phyloP scores from a whole-genome alignment of 2,113 vertebrate species.

The Crotophaga sulcirostris region DNA sequence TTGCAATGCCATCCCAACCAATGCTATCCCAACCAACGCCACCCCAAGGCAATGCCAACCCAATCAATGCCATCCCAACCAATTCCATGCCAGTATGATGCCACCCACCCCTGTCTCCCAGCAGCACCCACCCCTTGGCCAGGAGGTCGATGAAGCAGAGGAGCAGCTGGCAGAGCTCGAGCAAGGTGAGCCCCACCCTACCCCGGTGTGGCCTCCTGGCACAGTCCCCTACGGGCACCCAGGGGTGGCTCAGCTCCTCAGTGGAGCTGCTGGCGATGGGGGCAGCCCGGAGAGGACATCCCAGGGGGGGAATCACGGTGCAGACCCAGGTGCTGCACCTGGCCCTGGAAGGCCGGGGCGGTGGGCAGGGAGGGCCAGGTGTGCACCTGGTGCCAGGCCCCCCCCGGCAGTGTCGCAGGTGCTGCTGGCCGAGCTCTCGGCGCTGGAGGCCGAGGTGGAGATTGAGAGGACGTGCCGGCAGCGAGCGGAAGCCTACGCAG shows the following conservation, averaged over 20 bases:
- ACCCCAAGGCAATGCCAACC: too few relatives aligned
- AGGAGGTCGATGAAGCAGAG: conserved; percentile 63
- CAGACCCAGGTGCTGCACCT: too few relatives aligned
- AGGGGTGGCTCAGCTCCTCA: background rate
- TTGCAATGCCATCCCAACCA: too few relatives aligned
- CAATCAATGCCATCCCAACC: too few relatives aligned
- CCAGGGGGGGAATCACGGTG: background rate
- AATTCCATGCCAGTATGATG: too few relatives aligned
- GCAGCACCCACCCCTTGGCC: conserved; percentile 61
- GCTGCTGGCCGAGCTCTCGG: conserved; percentile 78
- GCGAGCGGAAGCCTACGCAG: conserved; percentile 72
- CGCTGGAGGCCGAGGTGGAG: conserved; percentile 78
- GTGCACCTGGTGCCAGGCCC: too few relatives aligned
- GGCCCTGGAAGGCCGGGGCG: too few relatives aligned
- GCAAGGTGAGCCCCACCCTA: conserved; percentile 61
- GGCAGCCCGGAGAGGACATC: background rate
- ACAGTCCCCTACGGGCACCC: rapidly evolving
- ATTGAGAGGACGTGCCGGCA: conserved; percentile 75
- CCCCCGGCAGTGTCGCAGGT: conserved; percentile 69
- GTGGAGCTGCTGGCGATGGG: rapidly evolving
- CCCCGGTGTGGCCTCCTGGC: rapidly evolving
- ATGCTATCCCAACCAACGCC: too few relatives aligned
- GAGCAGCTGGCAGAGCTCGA: conserved; percentile 72
- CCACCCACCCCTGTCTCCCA: background rate
- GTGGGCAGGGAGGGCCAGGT: background rate